Base-by-base conservation (phyloP, 1,140 invertebrate species). In the Drosophila watanabei region DNA sequence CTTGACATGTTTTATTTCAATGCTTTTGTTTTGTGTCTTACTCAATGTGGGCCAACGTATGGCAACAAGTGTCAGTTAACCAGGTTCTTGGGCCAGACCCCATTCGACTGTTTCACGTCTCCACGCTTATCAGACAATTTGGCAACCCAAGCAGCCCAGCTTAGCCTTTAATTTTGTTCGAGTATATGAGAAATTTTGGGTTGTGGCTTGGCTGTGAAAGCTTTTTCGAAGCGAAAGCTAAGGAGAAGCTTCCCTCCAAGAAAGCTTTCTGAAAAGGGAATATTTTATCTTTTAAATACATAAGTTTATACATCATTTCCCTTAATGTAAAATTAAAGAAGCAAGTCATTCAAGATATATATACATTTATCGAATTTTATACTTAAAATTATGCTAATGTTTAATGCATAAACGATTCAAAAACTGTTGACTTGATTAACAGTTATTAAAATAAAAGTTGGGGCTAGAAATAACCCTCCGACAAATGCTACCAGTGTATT, bases 51-150 rank as follows among this genome's bases (percentile, higher is more conserved):
- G 75, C 46, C 70, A 75, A 75, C 68, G 58, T 82, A 70, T 76
- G 80, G 79, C 76, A 79, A 71, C 66, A 77, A 87, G 80, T 88
- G 65, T 83, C 80, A 61, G 70, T 60, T 57, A 87, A 77, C 58
- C 75, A 58, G 68, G 82, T 60, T 60, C 48, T 33, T 51, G 37
- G 43, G 37, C 43, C 49, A 73, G 71, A 48, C 35, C 45, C 51
- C 52, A 48, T 43, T 75, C 35, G 9, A 46, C 13, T 16, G 61
- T 14, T 20, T 35, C 35, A 73, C 58, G 35, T 46, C 61, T 54
- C 20, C 18, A 33, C 10, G 52, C 68, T 57, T 56, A 28, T 56
- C 49, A 58, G 45, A 20, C 37, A 51, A 41, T 39, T 65, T 51
- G 14, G 28, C 37, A 18, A 54, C 52, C 39, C 69, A 45, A 45